A percentile compares a stretch with the other conserved stretches of the same genome.
Conservation (phyloP, 2,797 vertebrate genomes). For the Scleropages formosus region DNA sequence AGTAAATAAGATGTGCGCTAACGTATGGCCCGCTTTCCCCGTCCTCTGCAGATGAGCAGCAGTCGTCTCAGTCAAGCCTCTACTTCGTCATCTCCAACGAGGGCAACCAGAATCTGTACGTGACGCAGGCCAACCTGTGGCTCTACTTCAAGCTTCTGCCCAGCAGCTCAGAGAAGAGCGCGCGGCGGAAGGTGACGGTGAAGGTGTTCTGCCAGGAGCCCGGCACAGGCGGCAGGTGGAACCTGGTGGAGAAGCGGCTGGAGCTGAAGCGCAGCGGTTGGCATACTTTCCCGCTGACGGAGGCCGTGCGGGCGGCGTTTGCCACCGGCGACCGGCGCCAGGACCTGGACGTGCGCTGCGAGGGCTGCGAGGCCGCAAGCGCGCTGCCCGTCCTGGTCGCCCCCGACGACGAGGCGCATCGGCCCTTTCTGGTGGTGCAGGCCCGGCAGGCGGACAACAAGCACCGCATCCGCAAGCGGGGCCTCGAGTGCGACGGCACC, state of each 20-base stretch:
- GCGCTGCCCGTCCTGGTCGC: constrained; percentile 85
- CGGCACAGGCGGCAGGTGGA: constrained; percentile 74
- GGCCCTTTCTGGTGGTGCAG: constrained; percentile 93
- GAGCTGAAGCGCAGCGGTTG: constrained; percentile 95
- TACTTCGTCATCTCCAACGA: constrained; percentile 94
- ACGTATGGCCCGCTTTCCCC: background rate
- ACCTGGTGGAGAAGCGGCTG: constrained; percentile 88
- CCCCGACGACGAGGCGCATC: constrained; percentile 83
- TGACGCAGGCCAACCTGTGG: constrained; percentile 94
- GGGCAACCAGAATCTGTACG: constrained; percentile 93
- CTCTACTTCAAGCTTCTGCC: constrained; percentile 91
- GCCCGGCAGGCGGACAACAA: constrained; percentile 83
- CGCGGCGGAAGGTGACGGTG: constrained; percentile 85
- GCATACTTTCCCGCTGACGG: constrained; percentile 93
- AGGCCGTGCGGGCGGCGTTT: constrained; percentile 83
- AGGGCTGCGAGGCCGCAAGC: constrained; percentile 80
- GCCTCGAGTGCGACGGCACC: constrained; percentile 91
- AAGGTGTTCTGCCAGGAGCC: constrained; percentile 88
- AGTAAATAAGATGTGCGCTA: no score
- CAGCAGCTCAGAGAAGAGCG: constrained; percentile 81
- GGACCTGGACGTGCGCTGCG: constrained; percentile 90
- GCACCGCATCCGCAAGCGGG: constrained; percentile 93
- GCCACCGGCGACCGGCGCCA: constrained; percentile 84
- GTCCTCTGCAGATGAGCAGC: constrained; percentile 78
- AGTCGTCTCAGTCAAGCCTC: constrained; percentile 79